A percentile compares a stretch with the other conserved stretches of the same genome.
These are phyloP conservation scores for Ganaspis sp. DNA, from an alignment of 1,140 invertebrate species.

Conservation along the genomic window DNA sequence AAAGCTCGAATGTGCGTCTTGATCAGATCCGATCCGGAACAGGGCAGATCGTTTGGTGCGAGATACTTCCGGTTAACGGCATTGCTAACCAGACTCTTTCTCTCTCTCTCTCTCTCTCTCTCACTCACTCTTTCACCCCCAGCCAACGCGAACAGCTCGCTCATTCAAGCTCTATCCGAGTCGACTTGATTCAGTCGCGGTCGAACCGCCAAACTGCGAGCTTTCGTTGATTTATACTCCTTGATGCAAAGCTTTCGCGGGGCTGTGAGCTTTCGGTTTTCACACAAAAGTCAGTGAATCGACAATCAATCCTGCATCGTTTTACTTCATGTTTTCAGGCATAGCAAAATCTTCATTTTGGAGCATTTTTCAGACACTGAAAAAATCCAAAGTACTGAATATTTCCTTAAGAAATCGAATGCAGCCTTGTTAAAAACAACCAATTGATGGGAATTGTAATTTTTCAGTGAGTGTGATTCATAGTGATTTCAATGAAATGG, in stretches of 20 bases:
- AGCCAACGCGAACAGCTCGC: conserved; percentile 49
- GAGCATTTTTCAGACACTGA: conserved; percentile 21
- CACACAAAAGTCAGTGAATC: conserved; percentile 14
- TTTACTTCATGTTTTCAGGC: conserved; percentile 2
- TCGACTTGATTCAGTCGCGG: conserved; percentile 71
- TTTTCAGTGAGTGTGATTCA: no score
- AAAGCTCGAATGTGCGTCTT: neutral
- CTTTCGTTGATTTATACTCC: conserved; percentile 49
- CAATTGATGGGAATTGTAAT: no score
- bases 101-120: conserved; percentile 33
- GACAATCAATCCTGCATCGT: neutral
- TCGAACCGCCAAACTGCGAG: conserved; percentile 68
- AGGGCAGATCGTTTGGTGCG: conserved; percentile 7
- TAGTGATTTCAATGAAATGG: no score
- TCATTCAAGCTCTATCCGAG: conserved; percentile 70
- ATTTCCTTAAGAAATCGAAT: neutral
- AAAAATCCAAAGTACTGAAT: neutral
- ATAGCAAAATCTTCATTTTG: neutral
- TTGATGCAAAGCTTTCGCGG: conserved; percentile 37
- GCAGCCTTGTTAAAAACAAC: neutral
- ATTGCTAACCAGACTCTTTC: conserved; percentile 24
- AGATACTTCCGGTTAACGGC: conserved; percentile 18
- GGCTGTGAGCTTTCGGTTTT: conserved; percentile 31
- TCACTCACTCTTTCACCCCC: neutral
- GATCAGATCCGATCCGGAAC: conserved; percentile 1